These are phyloP conservation scores for Trogon surrucura DNA, from an alignment of 2,113 vertebrate species.

Conservation along the genomic window DNA sequence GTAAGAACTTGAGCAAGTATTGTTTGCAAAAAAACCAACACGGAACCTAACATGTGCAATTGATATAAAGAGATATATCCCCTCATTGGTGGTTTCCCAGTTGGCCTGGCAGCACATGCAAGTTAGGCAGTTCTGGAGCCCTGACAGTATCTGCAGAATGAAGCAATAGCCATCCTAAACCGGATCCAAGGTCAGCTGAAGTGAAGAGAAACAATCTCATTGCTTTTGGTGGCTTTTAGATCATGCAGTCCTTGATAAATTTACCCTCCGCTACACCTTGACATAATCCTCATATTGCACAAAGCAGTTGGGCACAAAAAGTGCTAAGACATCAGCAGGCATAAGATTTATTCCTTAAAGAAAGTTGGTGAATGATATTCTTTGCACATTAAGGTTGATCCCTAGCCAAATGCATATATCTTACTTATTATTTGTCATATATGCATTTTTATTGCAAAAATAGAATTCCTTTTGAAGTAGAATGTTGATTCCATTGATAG, in stretches of 20 bases:
- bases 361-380: background rate
- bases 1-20: background rate
- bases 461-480: background rate
- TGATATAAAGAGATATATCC: background rate
- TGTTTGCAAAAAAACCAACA: accelerated
- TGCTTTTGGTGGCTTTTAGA: background rate
- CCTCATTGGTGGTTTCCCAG: background rate
- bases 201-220: background rate
- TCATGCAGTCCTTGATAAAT: background rate
- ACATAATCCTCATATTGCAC: background rate
- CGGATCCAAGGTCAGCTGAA: background rate
- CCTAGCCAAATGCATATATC: background rate
- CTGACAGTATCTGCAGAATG: accelerated
- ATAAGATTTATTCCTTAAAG: background rate
- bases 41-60: accelerated
- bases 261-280: background rate
- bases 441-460: background rate
- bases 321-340: background rate
- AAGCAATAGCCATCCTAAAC: background rate
- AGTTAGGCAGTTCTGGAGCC: background rate
- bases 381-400: background rate
- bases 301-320: background rate
- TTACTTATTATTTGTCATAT: background rate
- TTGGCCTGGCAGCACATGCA: background rate
- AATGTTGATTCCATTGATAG: background rate